A percentile compares a stretch with the other conserved stretches of the same genome.
These are phyloP conservation scores for Drosophila willistoni DNA, from an alignment of 1,140 invertebrate species.

Conservation along the genomic window DNA sequence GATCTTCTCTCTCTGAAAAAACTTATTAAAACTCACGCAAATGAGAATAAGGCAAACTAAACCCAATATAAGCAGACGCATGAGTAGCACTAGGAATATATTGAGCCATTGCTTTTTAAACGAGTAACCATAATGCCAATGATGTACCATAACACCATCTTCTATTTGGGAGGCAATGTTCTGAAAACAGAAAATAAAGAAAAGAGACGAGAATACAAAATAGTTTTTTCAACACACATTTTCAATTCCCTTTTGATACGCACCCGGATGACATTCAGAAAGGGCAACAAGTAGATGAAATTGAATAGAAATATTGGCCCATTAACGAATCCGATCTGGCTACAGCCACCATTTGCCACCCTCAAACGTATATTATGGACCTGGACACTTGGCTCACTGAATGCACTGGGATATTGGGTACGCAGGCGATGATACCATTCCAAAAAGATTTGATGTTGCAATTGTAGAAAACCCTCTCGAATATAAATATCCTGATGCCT, in stretches of 20 bases:
- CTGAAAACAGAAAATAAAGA: conserved; percentile 25
- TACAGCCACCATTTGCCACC: conserved; percentile 41
- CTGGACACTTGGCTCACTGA: conserved; percentile 36
- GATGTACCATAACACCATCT: conserved; percentile 67
- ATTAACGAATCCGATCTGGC: conserved; percentile 20
- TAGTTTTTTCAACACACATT: too few relatives aligned
- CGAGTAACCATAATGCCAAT: conserved; percentile 69
- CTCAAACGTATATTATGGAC: conserved; percentile 42
- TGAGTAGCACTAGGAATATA: conserved; percentile 47
- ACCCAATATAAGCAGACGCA: conserved; percentile 45
- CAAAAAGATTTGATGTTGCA: conserved; percentile 60
- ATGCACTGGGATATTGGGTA: neutral
- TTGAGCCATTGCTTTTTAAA: conserved; percentile 50
- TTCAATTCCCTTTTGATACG: conserved; percentile 11
- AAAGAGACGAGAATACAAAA: neutral
- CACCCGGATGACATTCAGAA: conserved; percentile 64
- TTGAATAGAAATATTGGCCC: conserved; percentile 63
- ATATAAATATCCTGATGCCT: conserved; percentile 65
- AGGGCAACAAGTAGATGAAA: conserved; percentile 62
- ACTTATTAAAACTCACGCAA: conserved; percentile 40
- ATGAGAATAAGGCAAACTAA: conserved; percentile 27
- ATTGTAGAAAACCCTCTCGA: conserved; percentile 64
- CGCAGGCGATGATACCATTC: conserved; percentile 49
- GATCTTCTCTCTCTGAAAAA: neutral
- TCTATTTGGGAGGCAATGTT: conserved; percentile 54